These are phyloP conservation scores for Zalophus californianus DNA, from an alignment of 2,797 vertebrate genomes.

Conservation along the genomic window DNA sequence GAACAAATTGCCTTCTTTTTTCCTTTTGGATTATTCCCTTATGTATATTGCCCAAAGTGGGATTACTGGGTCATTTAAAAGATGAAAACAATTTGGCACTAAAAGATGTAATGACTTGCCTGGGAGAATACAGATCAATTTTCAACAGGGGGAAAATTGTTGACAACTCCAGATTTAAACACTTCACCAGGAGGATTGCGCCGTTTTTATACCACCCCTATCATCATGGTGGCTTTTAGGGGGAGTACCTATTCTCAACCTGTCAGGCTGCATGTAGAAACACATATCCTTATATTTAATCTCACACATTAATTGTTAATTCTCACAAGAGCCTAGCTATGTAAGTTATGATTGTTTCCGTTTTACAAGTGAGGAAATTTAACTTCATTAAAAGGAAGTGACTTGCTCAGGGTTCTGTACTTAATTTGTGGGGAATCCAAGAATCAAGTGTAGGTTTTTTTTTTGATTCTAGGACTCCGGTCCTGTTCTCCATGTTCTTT, in stretches of 20 bases:
- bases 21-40: slow-evolving; percentile 83
- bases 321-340: background rate
- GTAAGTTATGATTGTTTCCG: background rate
- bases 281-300: background rate
- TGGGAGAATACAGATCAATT: slow-evolving; percentile 81
- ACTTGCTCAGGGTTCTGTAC: background rate
- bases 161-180: slow-evolving; percentile 76
- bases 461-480: background rate
- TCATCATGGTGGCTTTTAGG: background rate
- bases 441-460: background rate
- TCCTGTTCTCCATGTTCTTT: background rate
- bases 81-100: slow-evolving; percentile 84
- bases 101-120: slow-evolving; percentile 80
- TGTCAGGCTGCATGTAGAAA: background rate
- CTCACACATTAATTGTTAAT: background rate
- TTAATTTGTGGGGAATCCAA: background rate
- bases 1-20: slow-evolving; percentile 81
- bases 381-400: slow-evolving; percentile 4
- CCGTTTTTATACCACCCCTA: background rate
- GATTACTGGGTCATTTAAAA: slow-evolving; percentile 84
- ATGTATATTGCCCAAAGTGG: slow-evolving; percentile 83
- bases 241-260: background rate
- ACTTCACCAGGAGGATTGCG: slow-evolving; percentile 20
- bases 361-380: slow-evolving; percentile 24
- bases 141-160: slow-evolving; percentile 70